phyloP scores from a whole-genome alignment of 2,113 vertebrate genomes.

The Panthera leo region DNA sequence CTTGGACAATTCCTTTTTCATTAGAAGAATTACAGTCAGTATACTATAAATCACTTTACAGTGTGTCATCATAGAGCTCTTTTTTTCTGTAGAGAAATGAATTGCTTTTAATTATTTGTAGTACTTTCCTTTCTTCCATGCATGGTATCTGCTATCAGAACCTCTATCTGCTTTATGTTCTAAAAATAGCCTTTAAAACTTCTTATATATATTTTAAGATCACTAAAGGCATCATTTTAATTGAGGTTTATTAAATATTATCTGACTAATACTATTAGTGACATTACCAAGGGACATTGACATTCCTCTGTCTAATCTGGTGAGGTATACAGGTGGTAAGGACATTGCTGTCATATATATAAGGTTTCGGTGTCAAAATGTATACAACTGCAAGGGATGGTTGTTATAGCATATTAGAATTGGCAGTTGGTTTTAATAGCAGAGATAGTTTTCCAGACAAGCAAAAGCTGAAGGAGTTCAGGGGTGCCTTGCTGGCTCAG shows the following conservation, averaged over 20 bases:
- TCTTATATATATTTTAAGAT: conserved; percentile 34
- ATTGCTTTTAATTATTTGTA: conserved; percentile 73
- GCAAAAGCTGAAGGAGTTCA: neutral
- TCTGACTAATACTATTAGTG: conserved; percentile 6
- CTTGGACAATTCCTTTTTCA: conserved; percentile 85
- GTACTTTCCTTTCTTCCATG: conserved; percentile 40
- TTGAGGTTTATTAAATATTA: conserved; percentile 29
- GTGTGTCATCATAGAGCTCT: conserved; percentile 68
- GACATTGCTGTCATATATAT: neutral
- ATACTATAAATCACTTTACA: conserved; percentile 83
- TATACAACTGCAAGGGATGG: neutral
- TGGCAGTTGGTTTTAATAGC: neutral
- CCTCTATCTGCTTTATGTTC: conserved; percentile 50
- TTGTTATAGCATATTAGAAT: neutral
- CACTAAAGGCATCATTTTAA: conserved; percentile 27
- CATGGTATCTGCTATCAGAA: conserved; percentile 59
- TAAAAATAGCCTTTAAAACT: conserved; percentile 23
- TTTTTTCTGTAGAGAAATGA: conserved; percentile 76
- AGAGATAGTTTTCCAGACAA: conserved; percentile 4
- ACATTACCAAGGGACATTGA: neutral
- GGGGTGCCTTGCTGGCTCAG: neutral
- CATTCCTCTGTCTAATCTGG: neutral
- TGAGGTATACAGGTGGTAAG: neutral
- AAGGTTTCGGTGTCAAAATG: neutral
- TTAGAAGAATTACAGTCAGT: conserved; percentile 81